These are phyloP conservation scores for Uria lomvia DNA, from an alignment of 2,113 vertebrate species.

Conservation along the genomic window DNA sequence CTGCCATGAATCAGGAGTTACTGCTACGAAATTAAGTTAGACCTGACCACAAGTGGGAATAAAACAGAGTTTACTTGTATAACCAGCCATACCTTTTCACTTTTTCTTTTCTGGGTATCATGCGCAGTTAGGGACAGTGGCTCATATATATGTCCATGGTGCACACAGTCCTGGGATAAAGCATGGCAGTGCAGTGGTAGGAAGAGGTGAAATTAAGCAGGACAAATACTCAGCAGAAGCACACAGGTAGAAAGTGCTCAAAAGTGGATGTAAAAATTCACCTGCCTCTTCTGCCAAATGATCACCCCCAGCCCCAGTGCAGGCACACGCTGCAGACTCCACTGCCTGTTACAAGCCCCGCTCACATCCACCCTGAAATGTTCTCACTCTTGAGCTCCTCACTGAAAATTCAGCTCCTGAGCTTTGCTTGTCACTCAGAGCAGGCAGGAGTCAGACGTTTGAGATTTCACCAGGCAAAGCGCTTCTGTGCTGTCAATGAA, in stretches of 20 bases:
- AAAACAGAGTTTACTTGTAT: neutral
- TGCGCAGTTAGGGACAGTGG: too few species aligned
- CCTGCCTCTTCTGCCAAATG: neutral
- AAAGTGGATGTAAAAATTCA: neutral
- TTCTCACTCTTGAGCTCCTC: neutral
- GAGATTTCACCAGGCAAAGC: neutral
- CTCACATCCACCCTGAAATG: neutral
- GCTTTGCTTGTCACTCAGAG: neutral
- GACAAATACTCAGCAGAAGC: neutral
- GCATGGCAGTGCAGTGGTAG: neutral
- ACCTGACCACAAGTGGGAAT: neutral
- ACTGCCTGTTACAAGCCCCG: neutral
- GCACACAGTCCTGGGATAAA: neutral
- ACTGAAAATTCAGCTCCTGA: neutral
- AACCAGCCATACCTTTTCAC: neutral
- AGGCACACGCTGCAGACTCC: neutral
- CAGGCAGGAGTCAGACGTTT: neutral
- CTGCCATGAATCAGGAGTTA: neutral
- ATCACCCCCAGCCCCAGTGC: neutral
- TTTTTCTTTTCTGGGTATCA: neutral
- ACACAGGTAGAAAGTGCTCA: neutral
- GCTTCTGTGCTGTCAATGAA: neutral
- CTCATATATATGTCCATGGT: neutral
- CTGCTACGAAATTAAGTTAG: neutral
- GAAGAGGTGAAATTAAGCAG: neutral